Base-by-base conservation (phyloP, 2,113 vertebrate genomes). In the Eubucco bourcierii region DNA sequence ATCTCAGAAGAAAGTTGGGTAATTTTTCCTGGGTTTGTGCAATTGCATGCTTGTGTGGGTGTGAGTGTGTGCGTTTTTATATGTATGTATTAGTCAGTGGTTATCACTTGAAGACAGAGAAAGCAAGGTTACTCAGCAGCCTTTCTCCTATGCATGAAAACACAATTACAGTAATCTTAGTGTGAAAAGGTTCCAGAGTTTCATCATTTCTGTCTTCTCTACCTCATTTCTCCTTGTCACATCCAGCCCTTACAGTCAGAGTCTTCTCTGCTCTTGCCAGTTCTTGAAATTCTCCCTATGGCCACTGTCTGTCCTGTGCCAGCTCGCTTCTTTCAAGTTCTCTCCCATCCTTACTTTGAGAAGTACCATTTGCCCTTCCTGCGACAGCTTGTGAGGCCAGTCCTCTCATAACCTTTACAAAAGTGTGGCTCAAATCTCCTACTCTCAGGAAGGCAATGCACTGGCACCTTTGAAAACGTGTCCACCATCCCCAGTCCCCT, bases 391-490 rank as follows among this genome's bases (percentile, higher is more conserved):
- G 0, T 52, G 16, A 50, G 53, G 21, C 37, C 71, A 46, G 34
- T 33, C 39, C 72, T 55, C 34, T 56, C 37, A 27, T 0, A 7
- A 64, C 24, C 37, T 52, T 55, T 80, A n/a, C 23, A 34, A 60
- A 64, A 75, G 61, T 55, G 2, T 3, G 12, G 33, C 12, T 72
- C 50, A 64, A 75, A 16, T 2, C 61, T 37, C 39, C 56, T 27
- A 74, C 70, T 50, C 24, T 23, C 77, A 52, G 86, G 61, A 25
- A 46, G 29, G 66, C 83, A n/a, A 44, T 25, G 4, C 11, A 3
- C 7, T 52, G 4, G 1, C 24, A 18, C 15, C 72, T 41, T 28
- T 2, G 0, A 47, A n/a, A 11, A 13, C 0, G 1, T 0, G 0
- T 8, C 41, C 11, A 1, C 34, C 9, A n/a, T 8, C 86, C 53